Percentiles rank a stretch among this genome's conserved stretches.
Evolutionary conservation across 2,113 vertebrate genomes (phyloP).

Genomic region (Galeopterus variegatus): DNA sequence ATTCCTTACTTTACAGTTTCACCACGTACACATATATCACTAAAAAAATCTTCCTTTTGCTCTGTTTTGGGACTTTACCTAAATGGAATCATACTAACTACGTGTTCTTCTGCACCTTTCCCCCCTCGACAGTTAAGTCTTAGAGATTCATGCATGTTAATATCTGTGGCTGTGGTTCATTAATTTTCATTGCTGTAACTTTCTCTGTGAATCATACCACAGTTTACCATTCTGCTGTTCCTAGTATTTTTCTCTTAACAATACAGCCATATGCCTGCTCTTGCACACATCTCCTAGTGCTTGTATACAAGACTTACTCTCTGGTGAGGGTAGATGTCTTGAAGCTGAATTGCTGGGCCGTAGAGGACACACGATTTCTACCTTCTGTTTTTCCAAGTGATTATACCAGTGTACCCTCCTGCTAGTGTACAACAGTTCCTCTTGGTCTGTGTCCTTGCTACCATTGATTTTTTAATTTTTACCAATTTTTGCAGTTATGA

Average conservation of each 20-base stretch:
- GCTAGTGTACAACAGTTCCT: not conserved
- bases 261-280: not conserved
- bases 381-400: not conserved
- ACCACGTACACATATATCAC: not conserved
- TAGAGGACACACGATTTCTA: not conserved
- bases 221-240: not conserved
- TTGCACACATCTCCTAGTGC: not conserved
- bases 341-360: not conserved
- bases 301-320: not conserved
- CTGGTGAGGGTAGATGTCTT: not conserved
- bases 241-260: not conserved
- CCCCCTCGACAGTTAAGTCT: not conserved
- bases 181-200: not conserved
- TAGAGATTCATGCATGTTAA: not conserved
- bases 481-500: not conserved
- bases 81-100: not conserved
- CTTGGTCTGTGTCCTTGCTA: not conserved
- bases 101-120: not conserved
- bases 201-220: not conserved
- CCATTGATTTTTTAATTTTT: not conserved
- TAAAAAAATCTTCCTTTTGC: not conserved
- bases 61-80: not conserved
- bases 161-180: not conserved
- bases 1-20: not conserved
- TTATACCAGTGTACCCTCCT: not conserved